Percentiles rank a stretch among this genome's conserved stretches.
These are phyloP conservation scores for Agrypnus murinus DNA, from an alignment of 2,888 invertebrate species.

Conservation along the genomic window DNA sequence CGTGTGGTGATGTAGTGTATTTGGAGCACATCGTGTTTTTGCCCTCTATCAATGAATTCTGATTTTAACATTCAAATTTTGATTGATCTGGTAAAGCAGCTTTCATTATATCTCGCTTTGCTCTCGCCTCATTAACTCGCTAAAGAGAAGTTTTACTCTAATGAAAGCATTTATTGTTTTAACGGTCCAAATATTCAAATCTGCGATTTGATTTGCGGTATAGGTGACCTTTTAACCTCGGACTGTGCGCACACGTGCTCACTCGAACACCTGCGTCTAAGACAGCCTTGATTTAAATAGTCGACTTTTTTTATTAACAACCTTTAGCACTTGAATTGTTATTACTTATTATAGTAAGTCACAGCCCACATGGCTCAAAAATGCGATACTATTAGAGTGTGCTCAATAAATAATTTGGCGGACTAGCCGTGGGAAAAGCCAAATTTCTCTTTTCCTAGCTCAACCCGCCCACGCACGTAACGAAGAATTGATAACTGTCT, in stretches of 20 bases:
- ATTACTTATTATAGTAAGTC: too few relatives aligned
- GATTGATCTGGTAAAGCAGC: too few relatives aligned
- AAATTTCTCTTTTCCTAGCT: conserved; percentile 21
- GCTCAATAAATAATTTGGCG: conserved; percentile 19
- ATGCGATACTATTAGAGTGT: too few relatives aligned
- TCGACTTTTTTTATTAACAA: conserved; percentile 26
- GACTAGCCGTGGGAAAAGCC: conserved; percentile 12
- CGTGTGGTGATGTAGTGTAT: conserved; percentile 40
- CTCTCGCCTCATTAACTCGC: too few relatives aligned
- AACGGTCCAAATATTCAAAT: conserved; percentile 7
- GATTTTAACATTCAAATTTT: too few relatives aligned
- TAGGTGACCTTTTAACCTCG: conserved; percentile 27
- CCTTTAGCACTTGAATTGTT: conserved; percentile 27
- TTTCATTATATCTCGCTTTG: too few relatives aligned
- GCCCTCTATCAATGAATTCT: too few relatives aligned
- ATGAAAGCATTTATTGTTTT: conserved; percentile 21
- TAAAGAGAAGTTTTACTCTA: background rate
- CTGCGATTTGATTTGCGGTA: background rate
- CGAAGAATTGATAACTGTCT: conserved; percentile 34
- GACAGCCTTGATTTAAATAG: conserved; percentile 21
- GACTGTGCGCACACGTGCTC: conserved; percentile 15
- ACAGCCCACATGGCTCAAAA: background rate
- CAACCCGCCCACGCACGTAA: conserved; percentile 13
- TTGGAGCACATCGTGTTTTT: conserved; percentile 45
- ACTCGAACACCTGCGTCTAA: conserved; percentile 25